phyloP scores from a whole-genome alignment of 2,113 vertebrate species.

The Hepsetus odoe region DNA sequence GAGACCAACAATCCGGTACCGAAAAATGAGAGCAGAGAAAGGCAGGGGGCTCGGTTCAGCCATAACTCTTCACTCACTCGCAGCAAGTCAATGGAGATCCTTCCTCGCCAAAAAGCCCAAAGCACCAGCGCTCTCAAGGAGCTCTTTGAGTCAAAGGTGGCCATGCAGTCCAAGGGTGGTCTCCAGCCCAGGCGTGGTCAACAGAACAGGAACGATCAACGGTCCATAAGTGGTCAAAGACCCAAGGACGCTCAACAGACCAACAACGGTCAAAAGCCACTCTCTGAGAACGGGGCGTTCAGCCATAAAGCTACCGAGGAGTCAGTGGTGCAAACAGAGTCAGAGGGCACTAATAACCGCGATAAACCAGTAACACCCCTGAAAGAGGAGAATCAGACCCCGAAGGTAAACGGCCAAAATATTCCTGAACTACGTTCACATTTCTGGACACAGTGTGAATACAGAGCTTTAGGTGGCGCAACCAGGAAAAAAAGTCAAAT shows the following conservation, averaged over 20 bases:
- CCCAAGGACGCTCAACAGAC: not conserved
- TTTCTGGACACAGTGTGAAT: too few relatives aligned
- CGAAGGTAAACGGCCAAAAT: conserved; percentile 25
- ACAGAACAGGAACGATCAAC: not conserved
- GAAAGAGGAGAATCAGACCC: conserved; percentile 18
- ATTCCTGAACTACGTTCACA: not conserved
- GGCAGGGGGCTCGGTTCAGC: conserved; percentile 11
- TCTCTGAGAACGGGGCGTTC: conserved; percentile 12
- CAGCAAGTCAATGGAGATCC: conserved; percentile 67
- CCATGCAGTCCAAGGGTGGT: not conserved
- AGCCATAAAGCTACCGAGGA: conserved; percentile 34
- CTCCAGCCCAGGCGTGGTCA: not conserved
- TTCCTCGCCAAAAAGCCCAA: conserved; percentile 22
- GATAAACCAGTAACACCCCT: not conserved
- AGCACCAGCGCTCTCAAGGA: conserved; percentile 63
- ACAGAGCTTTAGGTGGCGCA: too few relatives aligned
- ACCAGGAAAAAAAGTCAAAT: too few relatives aligned
- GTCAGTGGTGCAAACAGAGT: not conserved
- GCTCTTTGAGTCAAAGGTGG: conserved; percentile 66
- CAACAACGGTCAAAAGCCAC: conserved; percentile 23
- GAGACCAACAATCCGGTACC: conserved; percentile 43
- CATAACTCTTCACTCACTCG: conserved; percentile 17
- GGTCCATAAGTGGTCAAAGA: not conserved
- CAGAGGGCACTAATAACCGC: conserved; percentile 33
- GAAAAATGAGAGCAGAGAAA: conserved; percentile 36